Percentiles rank a stretch among this genome's conserved stretches.
Conservation (phyloP, 2,113 vertebrate genomes). For the Alexandromys fortis region DNA sequence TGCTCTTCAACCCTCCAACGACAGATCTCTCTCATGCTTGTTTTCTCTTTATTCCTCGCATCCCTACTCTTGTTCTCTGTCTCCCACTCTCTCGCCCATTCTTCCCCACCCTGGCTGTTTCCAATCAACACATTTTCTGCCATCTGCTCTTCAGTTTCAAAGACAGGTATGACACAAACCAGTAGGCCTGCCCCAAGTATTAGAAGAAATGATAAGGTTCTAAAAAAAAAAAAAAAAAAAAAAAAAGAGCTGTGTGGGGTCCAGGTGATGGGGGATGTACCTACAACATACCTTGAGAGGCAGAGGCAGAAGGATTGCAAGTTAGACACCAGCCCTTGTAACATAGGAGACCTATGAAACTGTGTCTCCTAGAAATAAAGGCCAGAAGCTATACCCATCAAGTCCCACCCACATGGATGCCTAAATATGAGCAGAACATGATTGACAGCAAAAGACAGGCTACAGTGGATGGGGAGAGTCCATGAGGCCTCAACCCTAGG, state of each 20-base stretch:
- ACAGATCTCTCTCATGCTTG: neutral
- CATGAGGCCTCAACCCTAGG: neutral
- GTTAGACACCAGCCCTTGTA: neutral
- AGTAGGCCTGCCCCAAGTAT: neutral
- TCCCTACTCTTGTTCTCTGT: neutral
- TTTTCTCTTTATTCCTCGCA: neutral
- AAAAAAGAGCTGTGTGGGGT: neutral
- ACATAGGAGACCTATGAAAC: neutral
- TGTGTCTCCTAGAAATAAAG: neutral
- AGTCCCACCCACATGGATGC: neutral
- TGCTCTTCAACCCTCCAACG: neutral
- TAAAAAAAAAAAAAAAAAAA: neutral
- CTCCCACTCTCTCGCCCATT: neutral
- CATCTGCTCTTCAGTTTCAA: neutral
- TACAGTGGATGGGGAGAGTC: neutral
- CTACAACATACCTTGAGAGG: neutral
- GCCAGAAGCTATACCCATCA: neutral
- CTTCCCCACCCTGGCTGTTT: neutral
- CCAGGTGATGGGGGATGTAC: neutral
- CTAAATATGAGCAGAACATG: neutral
- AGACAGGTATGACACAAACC: neutral
- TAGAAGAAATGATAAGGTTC: neutral
- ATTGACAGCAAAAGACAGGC: too few relatives aligned
- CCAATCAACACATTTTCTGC: neutral
- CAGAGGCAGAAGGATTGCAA: neutral